Evolutionary conservation across 2,888 invertebrate species (phyloP).

Genomic region (Conchocele bisecta): DNA sequence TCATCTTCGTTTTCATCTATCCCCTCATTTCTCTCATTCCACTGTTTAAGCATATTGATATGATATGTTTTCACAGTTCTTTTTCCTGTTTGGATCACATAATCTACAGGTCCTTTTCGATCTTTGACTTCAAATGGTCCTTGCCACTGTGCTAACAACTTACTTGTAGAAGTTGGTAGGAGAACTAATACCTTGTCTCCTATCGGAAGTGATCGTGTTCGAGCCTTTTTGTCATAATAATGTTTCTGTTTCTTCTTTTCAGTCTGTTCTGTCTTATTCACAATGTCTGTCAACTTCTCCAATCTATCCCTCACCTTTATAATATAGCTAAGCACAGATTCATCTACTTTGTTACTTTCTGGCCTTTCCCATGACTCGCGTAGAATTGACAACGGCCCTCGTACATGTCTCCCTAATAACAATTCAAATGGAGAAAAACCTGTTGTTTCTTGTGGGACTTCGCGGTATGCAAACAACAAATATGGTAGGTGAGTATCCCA

Average conservation of each 20-base stretch:
- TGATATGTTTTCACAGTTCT: neutral
- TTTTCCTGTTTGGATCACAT: neutral
- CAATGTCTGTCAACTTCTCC: neutral
- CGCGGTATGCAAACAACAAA: conserved; percentile 18
- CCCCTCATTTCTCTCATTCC: neutral
- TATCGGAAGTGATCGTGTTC: neutral
- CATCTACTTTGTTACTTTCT: neutral
- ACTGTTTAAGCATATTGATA: conserved; percentile 2
- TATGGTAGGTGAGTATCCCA: conserved; percentile 23
- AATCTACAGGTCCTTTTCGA: neutral
- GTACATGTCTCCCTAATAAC: conserved; percentile 13
- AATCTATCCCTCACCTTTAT: neutral
- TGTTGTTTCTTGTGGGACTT: conserved; percentile 21
- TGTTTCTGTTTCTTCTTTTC: conserved; percentile 19
- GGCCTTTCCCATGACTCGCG: conserved; percentile 17
- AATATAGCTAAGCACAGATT: neutral
- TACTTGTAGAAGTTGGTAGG: neutral
- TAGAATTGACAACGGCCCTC: conserved; percentile 9
- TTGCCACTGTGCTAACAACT: neutral
- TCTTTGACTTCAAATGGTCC: neutral
- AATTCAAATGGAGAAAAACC: conserved; percentile 28
- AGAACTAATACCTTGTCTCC: conserved; percentile 2
- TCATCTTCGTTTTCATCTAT: neutral
- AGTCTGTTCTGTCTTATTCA: neutral
- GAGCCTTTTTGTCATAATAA: conserved; percentile 17